A percentile compares a stretch with the other conserved stretches of the same genome.
phyloP scores from a whole-genome alignment of 2,113 vertebrate species.

The Megaceryle torquata region DNA sequence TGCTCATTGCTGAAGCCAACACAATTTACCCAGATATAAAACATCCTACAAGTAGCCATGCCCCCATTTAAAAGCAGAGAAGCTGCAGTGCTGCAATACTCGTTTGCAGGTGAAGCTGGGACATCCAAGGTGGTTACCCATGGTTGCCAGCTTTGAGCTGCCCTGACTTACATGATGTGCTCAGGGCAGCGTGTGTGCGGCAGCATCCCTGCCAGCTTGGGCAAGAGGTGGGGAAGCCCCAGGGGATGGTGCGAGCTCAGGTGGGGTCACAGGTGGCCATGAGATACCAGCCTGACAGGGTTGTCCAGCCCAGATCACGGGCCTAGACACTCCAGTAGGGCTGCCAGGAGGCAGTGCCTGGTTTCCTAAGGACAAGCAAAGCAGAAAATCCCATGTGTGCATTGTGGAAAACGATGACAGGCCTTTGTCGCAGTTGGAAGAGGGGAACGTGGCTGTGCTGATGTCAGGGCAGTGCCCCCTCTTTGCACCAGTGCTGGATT shows the following conservation, averaged over 20 bases:
- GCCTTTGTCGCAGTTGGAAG: rapidly evolving
- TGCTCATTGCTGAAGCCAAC: background rate
- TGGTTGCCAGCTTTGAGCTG: background rate
- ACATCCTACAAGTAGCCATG: rapidly evolving
- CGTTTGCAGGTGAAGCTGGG: background rate
- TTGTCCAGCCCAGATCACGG: background rate
- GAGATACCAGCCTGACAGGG: background rate
- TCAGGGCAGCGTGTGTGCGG: background rate
- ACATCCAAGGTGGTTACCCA: background rate
- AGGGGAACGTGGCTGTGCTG: background rate
- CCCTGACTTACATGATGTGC: rapidly evolving
- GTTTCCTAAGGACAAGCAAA: background rate
- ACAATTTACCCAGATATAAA: background rate
- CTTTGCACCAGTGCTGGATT: background rate
- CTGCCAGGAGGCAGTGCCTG: background rate
- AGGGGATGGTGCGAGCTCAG: background rate
- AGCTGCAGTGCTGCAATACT: background rate
- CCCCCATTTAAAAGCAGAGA: background rate
- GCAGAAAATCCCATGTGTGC: rapidly evolving
- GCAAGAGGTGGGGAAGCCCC: background rate
- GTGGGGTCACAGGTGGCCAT: background rate
- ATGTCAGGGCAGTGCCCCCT: background rate
- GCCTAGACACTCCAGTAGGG: background rate
- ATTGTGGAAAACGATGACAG: rapidly evolving
- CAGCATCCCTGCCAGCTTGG: background rate